Evolutionary conservation across 2,888 invertebrate genomes (phyloP).

Genomic region (Sesamia inferens): DNA sequence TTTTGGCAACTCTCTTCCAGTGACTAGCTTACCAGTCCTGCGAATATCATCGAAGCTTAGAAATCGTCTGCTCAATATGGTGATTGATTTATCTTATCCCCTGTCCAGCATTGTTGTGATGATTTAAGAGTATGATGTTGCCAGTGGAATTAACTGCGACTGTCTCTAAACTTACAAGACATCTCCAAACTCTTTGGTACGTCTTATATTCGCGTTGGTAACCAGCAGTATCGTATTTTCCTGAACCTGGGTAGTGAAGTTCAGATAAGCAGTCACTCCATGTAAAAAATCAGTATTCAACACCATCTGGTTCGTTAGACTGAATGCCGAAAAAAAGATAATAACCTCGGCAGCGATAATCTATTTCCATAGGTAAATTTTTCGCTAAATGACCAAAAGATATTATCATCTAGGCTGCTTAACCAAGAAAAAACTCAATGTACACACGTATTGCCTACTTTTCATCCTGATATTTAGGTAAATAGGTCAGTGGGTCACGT

Average conservation of each 20-base stretch:
- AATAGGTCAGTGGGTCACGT: constrained; percentile 26
- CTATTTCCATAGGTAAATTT: neutral
- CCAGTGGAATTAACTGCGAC: neutral
- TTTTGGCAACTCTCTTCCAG: too few species aligned
- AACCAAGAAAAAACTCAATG: neutral
- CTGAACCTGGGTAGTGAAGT: neutral
- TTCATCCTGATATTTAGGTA: constrained; percentile 24
- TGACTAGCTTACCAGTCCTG: too few species aligned
- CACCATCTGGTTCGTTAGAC: neutral
- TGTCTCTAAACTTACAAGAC: neutral
- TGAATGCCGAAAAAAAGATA: neutral
- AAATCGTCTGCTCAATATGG: neutral
- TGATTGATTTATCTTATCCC: neutral
- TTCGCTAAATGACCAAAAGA: neutral
- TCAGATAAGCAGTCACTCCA: neutral
- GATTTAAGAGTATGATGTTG: neutral
- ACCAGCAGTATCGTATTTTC: neutral
- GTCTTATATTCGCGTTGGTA: neutral
- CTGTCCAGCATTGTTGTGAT: neutral
- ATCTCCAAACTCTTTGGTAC: neutral
- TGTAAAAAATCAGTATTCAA: neutral
- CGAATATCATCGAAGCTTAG: too few species aligned
- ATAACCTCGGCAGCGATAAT: too few species aligned
- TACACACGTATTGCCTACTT: constrained; percentile 13
- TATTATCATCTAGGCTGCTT: too few species aligned